Evolutionary conservation across 2,113 vertebrate genomes (phyloP).

Genomic region (Seriola dumerili): DNA sequence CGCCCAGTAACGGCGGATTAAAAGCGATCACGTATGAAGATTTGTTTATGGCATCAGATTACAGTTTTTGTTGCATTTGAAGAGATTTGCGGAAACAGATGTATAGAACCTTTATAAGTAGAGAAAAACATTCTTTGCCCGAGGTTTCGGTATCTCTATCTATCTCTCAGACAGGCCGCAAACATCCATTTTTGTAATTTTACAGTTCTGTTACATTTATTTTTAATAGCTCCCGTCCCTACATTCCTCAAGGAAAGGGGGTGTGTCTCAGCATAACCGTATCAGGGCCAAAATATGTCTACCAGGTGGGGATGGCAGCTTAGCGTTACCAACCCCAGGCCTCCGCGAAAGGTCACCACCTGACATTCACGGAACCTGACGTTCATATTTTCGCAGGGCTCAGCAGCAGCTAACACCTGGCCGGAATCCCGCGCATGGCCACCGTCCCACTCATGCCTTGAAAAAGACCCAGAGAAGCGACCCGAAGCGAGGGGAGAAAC

Average conservation of each 20-base stretch:
- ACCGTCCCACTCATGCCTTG: slow-evolving; percentile 37
- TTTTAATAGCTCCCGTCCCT: slow-evolving; percentile 3
- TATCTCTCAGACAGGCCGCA: not conserved
- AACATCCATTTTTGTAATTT: not conserved
- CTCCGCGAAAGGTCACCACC: slow-evolving; percentile 57
- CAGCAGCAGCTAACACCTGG: slow-evolving; percentile 46
- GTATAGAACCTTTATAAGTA: not conserved
- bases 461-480: slow-evolving; percentile 42
- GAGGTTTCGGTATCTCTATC: not conserved
- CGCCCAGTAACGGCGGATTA: not conserved
- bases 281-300: slow-evolving; percentile 40
- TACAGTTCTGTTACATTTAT: slow-evolving; percentile 5
- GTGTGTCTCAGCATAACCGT: slow-evolving; percentile 23
- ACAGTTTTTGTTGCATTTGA: not conserved
- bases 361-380: slow-evolving; percentile 50
- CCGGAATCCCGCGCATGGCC: slow-evolving; percentile 39
- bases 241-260: slow-evolving; percentile 20
- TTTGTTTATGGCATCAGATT: not conserved
- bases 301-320: slow-evolving; percentile 33
- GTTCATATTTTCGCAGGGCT: slow-evolving; percentile 48
- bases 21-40: not conserved
- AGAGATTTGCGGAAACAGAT: no score
- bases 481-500: slow-evolving; percentile 29
- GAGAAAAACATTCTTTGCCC: not conserved
- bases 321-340: slow-evolving; percentile 63